These are phyloP conservation scores for Vicugna pacos DNA, from an alignment of 2,113 vertebrate species.

Conservation along the genomic window DNA sequence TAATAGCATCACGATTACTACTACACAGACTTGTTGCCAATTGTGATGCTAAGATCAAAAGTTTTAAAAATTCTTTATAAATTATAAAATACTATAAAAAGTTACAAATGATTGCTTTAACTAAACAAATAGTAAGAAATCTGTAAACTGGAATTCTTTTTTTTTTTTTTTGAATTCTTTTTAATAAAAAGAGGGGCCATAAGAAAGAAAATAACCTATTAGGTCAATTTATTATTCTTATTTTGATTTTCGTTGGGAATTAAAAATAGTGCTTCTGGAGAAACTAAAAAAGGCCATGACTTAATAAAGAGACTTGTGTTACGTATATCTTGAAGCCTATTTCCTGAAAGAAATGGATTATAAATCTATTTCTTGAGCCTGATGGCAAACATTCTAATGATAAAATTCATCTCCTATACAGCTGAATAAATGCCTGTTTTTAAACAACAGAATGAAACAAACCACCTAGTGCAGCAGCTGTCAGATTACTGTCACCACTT, in stretches of 20 bases:
- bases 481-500: not conserved
- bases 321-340: not conserved
- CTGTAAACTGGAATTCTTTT: not conserved
- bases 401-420: conserved; percentile 31
- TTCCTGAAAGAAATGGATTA: conserved; percentile 49
- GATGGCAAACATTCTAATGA: not conserved
- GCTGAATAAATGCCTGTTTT: not conserved
- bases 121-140: not conserved
- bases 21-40: not conserved
- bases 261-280: conserved; percentile 39
- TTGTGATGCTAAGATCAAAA: not conserved
- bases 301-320: not conserved
- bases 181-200: not conserved
- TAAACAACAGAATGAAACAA: conserved; percentile 6
- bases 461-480: not conserved
- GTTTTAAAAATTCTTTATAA: not conserved
- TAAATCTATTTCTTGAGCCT: conserved; percentile 18
- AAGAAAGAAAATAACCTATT: not conserved
- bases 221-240: conserved; percentile 13
- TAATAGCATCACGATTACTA: not conserved
- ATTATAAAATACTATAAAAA: not conserved
- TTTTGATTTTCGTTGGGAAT: not conserved
- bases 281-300: not conserved
- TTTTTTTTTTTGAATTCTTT: too few species aligned
- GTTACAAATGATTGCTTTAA: not conserved